These are phyloP conservation scores for Galagoides demidoff DNA, from an alignment of 2,797 vertebrate genomes.

Conservation along the genomic window DNA sequence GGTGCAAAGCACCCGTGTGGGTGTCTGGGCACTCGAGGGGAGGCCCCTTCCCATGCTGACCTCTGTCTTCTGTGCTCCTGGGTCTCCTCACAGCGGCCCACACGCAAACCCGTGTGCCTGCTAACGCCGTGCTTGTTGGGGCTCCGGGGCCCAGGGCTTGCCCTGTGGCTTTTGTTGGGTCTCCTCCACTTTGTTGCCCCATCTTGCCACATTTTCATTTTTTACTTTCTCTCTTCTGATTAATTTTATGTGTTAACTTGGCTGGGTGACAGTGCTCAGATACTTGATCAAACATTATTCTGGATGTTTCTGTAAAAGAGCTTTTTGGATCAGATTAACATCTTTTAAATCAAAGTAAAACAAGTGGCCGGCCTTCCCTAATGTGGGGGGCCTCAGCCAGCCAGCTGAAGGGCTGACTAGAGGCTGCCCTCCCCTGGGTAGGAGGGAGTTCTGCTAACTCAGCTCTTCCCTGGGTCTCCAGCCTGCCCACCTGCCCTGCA, in stretches of 20 bases:
- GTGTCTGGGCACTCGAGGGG: not conserved
- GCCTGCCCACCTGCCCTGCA: not conserved
- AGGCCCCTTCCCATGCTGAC: rapidly evolving
- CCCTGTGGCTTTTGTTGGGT: not conserved
- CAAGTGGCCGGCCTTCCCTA: rapidly evolving
- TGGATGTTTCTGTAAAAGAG: not conserved
- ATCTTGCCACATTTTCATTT: not conserved
- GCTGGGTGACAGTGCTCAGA: rapidly evolving
- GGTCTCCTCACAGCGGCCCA: rapidly evolving
- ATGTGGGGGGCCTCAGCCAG: not conserved
- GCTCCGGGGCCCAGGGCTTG: not conserved
- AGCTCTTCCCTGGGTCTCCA: not conserved
- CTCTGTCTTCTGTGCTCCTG: not conserved
- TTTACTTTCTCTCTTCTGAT: not conserved
- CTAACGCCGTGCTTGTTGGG: rapidly evolving
- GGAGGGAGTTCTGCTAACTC: not conserved
- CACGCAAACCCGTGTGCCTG: not conserved
- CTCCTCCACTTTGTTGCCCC: rapidly evolving
- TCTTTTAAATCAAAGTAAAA: not conserved
- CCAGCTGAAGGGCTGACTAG: not conserved
- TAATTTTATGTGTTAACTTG: not conserved
- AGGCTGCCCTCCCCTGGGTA: not conserved
- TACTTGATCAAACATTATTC: not conserved
- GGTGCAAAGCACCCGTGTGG: rapidly evolving
- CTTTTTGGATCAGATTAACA: not conserved